Evolutionary conservation across 2,888 invertebrate species (phyloP).

Genomic region (Yponomeuta plumbellus): DNA sequence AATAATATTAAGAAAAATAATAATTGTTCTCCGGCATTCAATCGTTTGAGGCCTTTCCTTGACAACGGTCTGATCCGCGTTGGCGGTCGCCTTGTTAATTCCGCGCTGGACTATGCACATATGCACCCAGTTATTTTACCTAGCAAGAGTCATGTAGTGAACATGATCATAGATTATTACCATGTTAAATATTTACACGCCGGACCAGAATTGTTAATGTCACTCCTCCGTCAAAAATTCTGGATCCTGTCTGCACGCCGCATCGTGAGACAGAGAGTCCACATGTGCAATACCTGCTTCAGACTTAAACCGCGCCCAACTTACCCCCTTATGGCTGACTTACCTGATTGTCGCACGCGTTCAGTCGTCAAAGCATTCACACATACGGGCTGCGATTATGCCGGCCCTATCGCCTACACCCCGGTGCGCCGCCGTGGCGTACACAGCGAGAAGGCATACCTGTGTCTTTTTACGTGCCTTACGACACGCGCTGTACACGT

Average conservation of each 20-base stretch:
- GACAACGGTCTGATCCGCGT: constrained; percentile 3
- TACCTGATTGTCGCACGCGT: not conserved
- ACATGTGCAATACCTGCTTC: not conserved
- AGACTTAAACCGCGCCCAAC: not conserved
- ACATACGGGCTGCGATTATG: not conserved
- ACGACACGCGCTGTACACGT: not conserved
- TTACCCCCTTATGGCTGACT: constrained; percentile 1
- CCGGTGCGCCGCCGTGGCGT: not conserved
- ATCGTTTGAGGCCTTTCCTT: not conserved
- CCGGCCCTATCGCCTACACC: not conserved
- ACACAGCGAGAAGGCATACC: not conserved
- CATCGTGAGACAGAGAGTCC: not conserved
- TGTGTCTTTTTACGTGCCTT: not conserved
- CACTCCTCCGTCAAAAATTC: not conserved
- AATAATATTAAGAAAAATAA: not conserved
- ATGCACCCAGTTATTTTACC: not conserved
- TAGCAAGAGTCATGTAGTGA: not conserved
- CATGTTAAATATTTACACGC: not conserved
- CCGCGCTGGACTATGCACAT: not conserved
- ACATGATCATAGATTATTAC: not conserved
- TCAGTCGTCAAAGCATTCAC: not conserved
- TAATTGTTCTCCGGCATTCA: not conserved
- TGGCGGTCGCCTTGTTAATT: not conserved
- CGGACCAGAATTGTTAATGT: not conserved
- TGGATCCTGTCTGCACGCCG: not conserved